Conservation (phyloP, 2,888 invertebrate species). For the Pheosia tremula region DNA sequence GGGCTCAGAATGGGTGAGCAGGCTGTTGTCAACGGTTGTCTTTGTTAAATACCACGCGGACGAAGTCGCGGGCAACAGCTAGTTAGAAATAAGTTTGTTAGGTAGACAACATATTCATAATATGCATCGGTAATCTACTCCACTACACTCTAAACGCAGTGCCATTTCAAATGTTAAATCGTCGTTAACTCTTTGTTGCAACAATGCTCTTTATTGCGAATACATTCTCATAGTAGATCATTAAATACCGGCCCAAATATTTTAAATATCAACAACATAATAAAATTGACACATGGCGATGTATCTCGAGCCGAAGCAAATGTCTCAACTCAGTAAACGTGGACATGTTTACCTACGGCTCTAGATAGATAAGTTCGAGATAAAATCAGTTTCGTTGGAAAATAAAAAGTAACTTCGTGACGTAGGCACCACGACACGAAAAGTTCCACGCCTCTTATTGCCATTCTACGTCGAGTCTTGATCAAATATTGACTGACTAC, state of each 20-base stretch:
- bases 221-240: too few relatives aligned
- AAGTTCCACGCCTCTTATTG: slow-evolving; percentile 73
- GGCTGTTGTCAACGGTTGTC: too few relatives aligned
- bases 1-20: too few relatives aligned
- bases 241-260: slow-evolving; percentile 8
- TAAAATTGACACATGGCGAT: slow-evolving; percentile 36
- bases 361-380: slow-evolving; percentile 30
- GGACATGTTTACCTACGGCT: slow-evolving; percentile 22
- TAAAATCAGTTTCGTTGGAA: slow-evolving; percentile 31
- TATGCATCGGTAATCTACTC: too few relatives aligned
- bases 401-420: slow-evolving; percentile 46
- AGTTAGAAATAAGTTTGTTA: too few relatives aligned
- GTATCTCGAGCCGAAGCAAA: slow-evolving; percentile 30
- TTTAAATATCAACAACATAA: slow-evolving; percentile 23
- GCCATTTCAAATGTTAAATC: not conserved
- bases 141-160: too few relatives aligned
- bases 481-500: slow-evolving; percentile 68
- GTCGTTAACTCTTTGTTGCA: not conserved
- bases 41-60: too few relatives aligned
- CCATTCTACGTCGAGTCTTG: slow-evolving; percentile 58
- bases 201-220: not conserved
- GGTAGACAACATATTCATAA: too few relatives aligned
- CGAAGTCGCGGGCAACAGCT: too few relatives aligned
- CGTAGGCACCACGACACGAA: slow-evolving; percentile 56
- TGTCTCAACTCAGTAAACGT: slow-evolving; percentile 30